Base-by-base conservation (phyloP, 1,140 invertebrate genomes). In the Carposina sasakii region DNA sequence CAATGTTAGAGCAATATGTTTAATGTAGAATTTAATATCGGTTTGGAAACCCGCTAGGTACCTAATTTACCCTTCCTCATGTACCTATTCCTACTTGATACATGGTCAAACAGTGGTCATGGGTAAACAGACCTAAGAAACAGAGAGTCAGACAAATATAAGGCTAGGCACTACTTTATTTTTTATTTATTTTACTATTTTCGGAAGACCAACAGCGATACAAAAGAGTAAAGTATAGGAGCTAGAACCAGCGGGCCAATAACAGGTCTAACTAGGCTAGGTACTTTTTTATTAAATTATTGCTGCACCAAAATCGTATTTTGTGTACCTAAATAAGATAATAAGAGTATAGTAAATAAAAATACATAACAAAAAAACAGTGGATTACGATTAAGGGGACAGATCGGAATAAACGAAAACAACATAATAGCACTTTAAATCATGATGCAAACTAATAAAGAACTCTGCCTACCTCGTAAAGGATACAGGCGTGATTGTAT, bases 1-100 rank as follows among this genome's bases (percentile, higher is more conserved):
- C 61, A 67, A 67, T 72, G 61, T 76, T n/a, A 75, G 73, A 73
- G 71, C 62, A 67, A 65, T 73, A 79, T 63, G 58, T 58, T 56
- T 36, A 63, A 55, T 52, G 65, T 77, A 75, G 69, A 42, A 62
- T 63, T 72, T 76, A 68, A 81, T 81, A 71, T 76, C 74, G 74
- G 67, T 71, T 74, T 72, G 66, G 67, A 60, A 71, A 63, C 24
- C 24, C 12, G 6, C 6, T 12, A 6, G 6, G 12, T 12, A 12
- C 6, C 6, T 28, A 6, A 28, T 28, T 28, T 28, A 28, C 24
- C 24, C 6, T 28, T 28, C 24, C 6, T 6, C 6, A 28, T 6
- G 24, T 6, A 28, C 6, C 6, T 28, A 28, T 28, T 6, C 6
- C 12, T 28, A 28, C n/a, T n/a, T 28, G 12, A 28, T 6, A 28